phyloP scores from a whole-genome alignment of 2,113 vertebrate genomes.

The Zosterops hypoxanthus region DNA sequence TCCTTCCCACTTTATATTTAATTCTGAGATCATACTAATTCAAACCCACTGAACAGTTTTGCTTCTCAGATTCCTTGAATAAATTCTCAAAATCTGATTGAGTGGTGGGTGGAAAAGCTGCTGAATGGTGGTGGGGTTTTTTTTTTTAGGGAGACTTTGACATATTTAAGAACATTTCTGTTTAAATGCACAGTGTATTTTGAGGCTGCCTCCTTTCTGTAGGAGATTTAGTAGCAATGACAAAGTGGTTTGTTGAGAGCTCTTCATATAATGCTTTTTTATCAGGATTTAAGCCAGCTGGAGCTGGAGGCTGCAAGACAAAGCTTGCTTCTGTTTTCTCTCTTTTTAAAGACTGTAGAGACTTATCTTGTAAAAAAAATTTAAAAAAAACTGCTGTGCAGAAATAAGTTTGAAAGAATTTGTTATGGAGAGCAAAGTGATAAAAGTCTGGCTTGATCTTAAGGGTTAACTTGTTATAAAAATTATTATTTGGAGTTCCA shows the following conservation, averaged over 20 bases:
- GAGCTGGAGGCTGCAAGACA: background rate
- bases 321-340: background rate
- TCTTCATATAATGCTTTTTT: background rate
- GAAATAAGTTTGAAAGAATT: background rate
- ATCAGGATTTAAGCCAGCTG: background rate
- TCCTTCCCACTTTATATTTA: background rate
- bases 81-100: background rate
- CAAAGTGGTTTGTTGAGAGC: background rate
- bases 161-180: background rate
- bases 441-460: background rate
- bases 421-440: background rate
- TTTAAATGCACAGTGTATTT: background rate
- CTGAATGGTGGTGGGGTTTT: fast-evolving
- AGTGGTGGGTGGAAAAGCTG: background rate
- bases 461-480: background rate
- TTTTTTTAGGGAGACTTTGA: background rate
- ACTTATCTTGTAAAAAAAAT: background rate
- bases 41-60: background rate
- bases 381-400: background rate
- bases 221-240: background rate
- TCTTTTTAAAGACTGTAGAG: background rate
- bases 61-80: background rate
- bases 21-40: background rate
- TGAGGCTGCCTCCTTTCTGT: background rate
- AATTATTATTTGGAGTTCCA: background rate